A percentile compares a stretch with the other conserved stretches of the same genome.
Evolutionary conservation across 2,113 vertebrate genomes (phyloP).

Genomic region (Lasiurus cinereus): DNA sequence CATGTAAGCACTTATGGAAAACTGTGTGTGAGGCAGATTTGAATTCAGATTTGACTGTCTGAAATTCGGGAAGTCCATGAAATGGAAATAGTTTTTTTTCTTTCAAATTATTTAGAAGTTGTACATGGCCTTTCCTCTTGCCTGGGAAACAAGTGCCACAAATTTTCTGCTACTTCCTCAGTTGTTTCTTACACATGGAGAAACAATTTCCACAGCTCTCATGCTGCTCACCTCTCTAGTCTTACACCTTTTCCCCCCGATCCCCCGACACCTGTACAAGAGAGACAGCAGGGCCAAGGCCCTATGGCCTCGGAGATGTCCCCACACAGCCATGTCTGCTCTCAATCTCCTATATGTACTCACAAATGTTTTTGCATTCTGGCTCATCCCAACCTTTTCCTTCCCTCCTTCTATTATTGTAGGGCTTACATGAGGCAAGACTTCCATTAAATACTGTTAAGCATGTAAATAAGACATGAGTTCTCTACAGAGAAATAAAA

Average conservation of each 20-base stretch:
- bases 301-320: neutral
- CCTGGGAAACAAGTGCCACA: neutral
- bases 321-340: neutral
- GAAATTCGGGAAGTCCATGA: neutral
- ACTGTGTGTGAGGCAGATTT: neutral
- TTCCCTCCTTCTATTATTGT: neutral
- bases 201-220: neutral
- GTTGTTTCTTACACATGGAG: neutral
- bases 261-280: neutral
- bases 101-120: constrained; percentile 41
- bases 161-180: neutral
- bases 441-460: neutral
- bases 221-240: neutral
- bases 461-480: neutral
- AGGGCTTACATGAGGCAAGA: neutral
- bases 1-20: neutral
- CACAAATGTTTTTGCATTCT: neutral
- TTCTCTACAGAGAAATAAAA: too few species aligned
- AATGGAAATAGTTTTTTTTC: neutral
- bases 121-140: neutral
- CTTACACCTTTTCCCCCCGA: too few species aligned
- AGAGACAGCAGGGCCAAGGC: neutral
- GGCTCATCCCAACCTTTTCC: neutral
- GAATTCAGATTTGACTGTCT: constrained; percentile 19
- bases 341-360: too few species aligned